Conservation (phyloP, 92 coral and sea anemone genomes). For the Diadumene lineata region DNA sequence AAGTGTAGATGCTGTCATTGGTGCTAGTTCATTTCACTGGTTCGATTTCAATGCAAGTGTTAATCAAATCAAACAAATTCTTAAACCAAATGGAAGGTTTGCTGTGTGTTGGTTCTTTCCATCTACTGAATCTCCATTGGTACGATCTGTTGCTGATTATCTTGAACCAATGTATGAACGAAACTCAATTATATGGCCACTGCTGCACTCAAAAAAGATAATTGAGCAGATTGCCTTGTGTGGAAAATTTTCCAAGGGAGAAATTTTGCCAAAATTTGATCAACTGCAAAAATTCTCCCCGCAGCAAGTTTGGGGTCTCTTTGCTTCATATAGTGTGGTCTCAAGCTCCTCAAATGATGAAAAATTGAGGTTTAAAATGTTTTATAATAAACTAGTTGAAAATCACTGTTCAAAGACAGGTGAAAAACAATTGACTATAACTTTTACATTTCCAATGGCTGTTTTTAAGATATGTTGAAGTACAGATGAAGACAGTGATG, state of each 20-base stretch:
- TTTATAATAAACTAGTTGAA: slow-evolving; percentile 8
- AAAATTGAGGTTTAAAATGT: slow-evolving; percentile 3
- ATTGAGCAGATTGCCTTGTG: not conserved
- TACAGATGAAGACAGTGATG: not conserved
- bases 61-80: slow-evolving; percentile 50
- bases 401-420: not conserved
- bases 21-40: slow-evolving; percentile 60
- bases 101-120: slow-evolving; percentile 41
- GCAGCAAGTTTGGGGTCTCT: not conserved
- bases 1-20: slow-evolving; percentile 53
- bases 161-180: slow-evolving; percentile 30
- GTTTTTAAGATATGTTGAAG: not conserved
- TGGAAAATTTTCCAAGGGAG: not conserved
- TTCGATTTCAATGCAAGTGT: slow-evolving; percentile 47
- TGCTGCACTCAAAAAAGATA: not conserved
- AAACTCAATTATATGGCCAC: slow-evolving; percentile 27
- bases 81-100: slow-evolving; percentile 49
- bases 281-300: not conserved
- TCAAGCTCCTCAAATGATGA: slow-evolving; percentile 2
- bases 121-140: slow-evolving; percentile 16
- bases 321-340: slow-evolving; percentile 6
- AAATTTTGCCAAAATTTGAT: not conserved
- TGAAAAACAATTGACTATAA: not conserved
- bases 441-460: not conserved
- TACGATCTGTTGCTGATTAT: slow-evolving; percentile 4